phyloP scores from a whole-genome alignment of 2,888 invertebrate genomes.

The Cheilosia soror region DNA sequence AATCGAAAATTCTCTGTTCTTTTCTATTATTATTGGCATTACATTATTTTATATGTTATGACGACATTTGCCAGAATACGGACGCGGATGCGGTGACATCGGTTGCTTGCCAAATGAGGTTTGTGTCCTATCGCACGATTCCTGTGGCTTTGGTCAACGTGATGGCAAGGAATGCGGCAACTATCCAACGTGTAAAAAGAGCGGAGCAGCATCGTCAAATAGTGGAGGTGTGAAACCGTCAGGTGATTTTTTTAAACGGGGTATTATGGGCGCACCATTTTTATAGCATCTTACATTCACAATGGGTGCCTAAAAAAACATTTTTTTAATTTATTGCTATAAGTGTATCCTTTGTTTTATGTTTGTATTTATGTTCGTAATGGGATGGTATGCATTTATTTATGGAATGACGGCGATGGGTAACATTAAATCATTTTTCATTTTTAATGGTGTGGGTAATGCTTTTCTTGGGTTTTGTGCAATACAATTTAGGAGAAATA shows the following conservation, averaged over 20 bases:
- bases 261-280: constrained; percentile 48
- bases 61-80: constrained; percentile 87
- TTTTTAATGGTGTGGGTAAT: not conserved
- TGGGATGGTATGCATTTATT: constrained; percentile 32
- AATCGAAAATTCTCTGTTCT: constrained; percentile 73
- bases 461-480: constrained; percentile 16
- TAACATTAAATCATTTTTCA: not conserved
- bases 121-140: constrained; percentile 88
- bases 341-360: constrained; percentile 41
- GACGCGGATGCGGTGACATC: constrained; percentile 90
- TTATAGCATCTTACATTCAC: constrained; percentile 15
- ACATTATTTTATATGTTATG: constrained; percentile 76
- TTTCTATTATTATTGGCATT: constrained; percentile 75
- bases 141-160: constrained; percentile 87
- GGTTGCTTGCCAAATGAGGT: constrained; percentile 89
- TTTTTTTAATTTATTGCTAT: constrained; percentile 34
- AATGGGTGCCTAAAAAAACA: constrained; percentile 1
- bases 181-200: constrained; percentile 87
- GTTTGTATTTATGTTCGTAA: constrained; percentile 8
- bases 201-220: constrained; percentile 78
- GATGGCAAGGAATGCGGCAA: constrained; percentile 86
- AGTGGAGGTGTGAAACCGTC: constrained; percentile 81
- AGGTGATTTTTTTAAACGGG: constrained; percentile 81
- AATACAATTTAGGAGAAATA: not conserved
- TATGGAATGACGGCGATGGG: constrained; percentile 24